Conservation (phyloP, 2,113 vertebrate genomes). For the Festucalex cinctus region DNA sequence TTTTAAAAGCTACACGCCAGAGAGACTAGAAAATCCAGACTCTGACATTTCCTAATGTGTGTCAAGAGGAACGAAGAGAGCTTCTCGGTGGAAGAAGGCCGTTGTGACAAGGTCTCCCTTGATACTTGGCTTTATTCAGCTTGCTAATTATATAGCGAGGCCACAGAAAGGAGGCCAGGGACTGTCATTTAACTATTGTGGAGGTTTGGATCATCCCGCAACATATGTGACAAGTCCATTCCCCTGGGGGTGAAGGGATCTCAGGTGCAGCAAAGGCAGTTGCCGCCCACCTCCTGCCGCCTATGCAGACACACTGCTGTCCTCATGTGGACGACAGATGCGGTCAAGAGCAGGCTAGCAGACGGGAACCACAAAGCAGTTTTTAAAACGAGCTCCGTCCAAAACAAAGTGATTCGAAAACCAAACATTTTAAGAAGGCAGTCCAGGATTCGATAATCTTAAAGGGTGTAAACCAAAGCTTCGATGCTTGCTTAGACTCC, state of each 20-base stretch:
- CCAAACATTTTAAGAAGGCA: background rate
- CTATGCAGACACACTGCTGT: slow-evolving; percentile 9
- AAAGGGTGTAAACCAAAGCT: background rate
- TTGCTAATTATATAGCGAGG: slow-evolving; percentile 64
- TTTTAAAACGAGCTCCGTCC: background rate
- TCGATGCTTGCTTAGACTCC: background rate
- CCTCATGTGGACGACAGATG: slow-evolving; percentile 58
- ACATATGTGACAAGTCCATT: slow-evolving; percentile 30
- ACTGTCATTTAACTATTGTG: slow-evolving; percentile 31
- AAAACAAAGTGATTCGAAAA: background rate
- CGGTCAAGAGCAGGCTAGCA: slow-evolving; percentile 29
- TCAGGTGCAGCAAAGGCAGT: slow-evolving; percentile 53
- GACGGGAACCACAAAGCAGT: slow-evolving; percentile 5
- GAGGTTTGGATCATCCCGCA: background rate
- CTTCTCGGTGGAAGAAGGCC: slow-evolving; percentile 16
- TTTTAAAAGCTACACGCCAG: background rate
- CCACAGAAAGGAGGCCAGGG: slow-evolving; percentile 58
- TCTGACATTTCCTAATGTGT: slow-evolving; percentile 18
- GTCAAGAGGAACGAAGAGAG: slow-evolving; percentile 16
- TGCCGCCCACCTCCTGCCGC: slow-evolving; percentile 2
- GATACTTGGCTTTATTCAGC: slow-evolving; percentile 60
- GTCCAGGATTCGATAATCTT: background rate
- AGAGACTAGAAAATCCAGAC: background rate
- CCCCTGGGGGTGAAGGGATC: slow-evolving; percentile 28
- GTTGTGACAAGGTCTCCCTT: slow-evolving; percentile 43